Conservation (phyloP, 1,140 invertebrate species). For the Pissodes strobi region DNA sequence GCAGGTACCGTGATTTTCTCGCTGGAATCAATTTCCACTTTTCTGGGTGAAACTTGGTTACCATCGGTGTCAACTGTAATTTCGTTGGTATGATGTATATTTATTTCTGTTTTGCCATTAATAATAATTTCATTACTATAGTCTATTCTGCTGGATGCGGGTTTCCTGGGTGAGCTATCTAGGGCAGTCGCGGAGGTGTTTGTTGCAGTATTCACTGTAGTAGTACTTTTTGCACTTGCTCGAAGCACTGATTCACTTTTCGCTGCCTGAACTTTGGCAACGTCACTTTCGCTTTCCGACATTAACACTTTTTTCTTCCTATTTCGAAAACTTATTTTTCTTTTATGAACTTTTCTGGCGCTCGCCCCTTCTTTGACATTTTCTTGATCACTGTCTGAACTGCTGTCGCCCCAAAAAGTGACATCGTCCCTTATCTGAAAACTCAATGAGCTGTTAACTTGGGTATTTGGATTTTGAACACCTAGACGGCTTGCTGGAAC, state of each 20-base stretch:
- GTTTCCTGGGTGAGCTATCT: conserved; percentile 17
- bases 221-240: conserved; percentile 30
- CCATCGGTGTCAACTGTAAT: conserved; percentile 33
- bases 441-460: conserved; percentile 33
- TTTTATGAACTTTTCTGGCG: conserved; percentile 35
- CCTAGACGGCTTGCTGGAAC: conserved; percentile 72
- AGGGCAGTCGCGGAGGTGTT: conserved; percentile 27
- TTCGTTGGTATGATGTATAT: conserved; percentile 43
- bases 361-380: conserved; percentile 30
- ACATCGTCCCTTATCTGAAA: conserved; percentile 50
- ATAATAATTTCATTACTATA: conserved; percentile 46
- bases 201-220: conserved; percentile 18
- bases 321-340: conserved; percentile 41
- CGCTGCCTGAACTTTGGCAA: conserved; percentile 12
- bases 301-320: conserved; percentile 38
- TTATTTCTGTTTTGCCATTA: conserved; percentile 48
- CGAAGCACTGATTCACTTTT: conserved; percentile 14
- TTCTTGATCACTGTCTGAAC: conserved; percentile 47
- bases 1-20: conserved; percentile 10
- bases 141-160: conserved; percentile 37
- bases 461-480: conserved; percentile 6
- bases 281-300: conserved; percentile 39
- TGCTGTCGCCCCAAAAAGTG: conserved; percentile 46
- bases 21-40: conserved; percentile 14
- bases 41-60: conserved; percentile 9